These are phyloP conservation scores for Crotalus viridis DNA, from an alignment of 2,113 vertebrate species.

Conservation along the genomic window DNA sequence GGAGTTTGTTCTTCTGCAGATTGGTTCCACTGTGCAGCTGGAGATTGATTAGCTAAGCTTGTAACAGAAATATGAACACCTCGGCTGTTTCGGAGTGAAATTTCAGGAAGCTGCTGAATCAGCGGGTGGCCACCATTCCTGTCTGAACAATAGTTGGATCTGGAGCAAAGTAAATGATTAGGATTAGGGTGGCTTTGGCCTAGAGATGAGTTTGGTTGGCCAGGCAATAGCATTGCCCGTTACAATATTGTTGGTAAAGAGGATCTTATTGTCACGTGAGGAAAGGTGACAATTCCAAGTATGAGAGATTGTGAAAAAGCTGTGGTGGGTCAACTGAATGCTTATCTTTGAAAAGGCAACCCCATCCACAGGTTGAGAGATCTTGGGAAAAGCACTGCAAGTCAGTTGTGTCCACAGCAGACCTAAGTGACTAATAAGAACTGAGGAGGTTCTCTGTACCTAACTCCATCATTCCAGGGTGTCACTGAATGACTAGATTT, in stretches of 20 bases:
- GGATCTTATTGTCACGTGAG: not conserved
- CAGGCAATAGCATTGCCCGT: not conserved
- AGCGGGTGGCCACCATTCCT: not conserved
- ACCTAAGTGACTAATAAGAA: not conserved
- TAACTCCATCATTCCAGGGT: not conserved
- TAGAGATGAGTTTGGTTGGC: not conserved
- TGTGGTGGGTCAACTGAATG: not conserved
- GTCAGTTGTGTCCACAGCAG: not conserved
- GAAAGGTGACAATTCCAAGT: not conserved
- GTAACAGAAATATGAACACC: not conserved
- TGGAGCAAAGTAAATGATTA: not conserved
- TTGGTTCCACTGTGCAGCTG: not conserved
- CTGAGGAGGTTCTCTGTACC: not conserved
- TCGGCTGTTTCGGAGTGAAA: not conserved
- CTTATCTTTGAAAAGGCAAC: not conserved
- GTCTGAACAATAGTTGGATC: not conserved
- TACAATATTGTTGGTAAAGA: not conserved
- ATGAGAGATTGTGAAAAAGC: not conserved
- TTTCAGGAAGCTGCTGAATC: not conserved
- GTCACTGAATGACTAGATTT: not conserved
- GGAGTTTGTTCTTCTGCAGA: not conserved
- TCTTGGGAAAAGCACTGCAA: not conserved
- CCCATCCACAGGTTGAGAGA: not conserved
- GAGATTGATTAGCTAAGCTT: not conserved
- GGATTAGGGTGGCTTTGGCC: not conserved